Base-by-base conservation (phyloP, 2,888 invertebrate species). In the Andrena haemorrhoa region DNA sequence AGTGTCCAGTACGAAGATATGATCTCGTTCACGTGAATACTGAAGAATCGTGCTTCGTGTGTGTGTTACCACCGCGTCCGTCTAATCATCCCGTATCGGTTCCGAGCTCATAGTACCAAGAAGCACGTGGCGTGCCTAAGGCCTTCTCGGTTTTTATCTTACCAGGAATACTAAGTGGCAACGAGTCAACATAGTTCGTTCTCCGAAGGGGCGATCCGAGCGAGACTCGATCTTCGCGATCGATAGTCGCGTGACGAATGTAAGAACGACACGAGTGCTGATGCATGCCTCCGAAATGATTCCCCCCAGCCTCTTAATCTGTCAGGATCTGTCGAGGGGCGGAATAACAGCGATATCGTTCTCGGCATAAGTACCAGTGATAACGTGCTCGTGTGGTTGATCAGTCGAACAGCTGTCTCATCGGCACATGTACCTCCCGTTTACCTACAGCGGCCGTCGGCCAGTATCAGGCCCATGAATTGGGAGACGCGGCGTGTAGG, bases 91-190 rank as follows among this genome's bases (percentile, higher is more conserved):
- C 20, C 20, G 31, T 12, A 64, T 72, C 35, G 56, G 56, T 56
- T 53, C 64, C 51, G 16, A 56, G 31, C 58, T 83, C 47, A 53
- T 26, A 69, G 64, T 70, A 73, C 56, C 41, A 16, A 75, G 31
- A 75, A 83, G 66, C 83, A 82, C 83, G 83, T 83, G 82, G 82
- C 75, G 71, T 66, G 8, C 33, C 65, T 64, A 33, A 51, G 16
- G 1, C 8, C 51, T 64, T 49, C 29, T 47, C 16, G 33, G 47
- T 47, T 72, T 72, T 68, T 65, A 75, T 82, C 82, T 29, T 63
- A 20, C 20, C 20, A 1, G 2, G 20, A 53, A 8, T 8, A 53
- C 26, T n/a, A 23, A 26, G 35, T 47, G 26, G 53, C 65, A 20
- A 29, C 49, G 64, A 49, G 12, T 8, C 7, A n/a, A 33, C n/a